A percentile compares a stretch with the other conserved stretches of the same genome.
These are phyloP conservation scores for Melozone crissalis DNA, from an alignment of 2,113 vertebrate species.

Conservation along the genomic window DNA sequence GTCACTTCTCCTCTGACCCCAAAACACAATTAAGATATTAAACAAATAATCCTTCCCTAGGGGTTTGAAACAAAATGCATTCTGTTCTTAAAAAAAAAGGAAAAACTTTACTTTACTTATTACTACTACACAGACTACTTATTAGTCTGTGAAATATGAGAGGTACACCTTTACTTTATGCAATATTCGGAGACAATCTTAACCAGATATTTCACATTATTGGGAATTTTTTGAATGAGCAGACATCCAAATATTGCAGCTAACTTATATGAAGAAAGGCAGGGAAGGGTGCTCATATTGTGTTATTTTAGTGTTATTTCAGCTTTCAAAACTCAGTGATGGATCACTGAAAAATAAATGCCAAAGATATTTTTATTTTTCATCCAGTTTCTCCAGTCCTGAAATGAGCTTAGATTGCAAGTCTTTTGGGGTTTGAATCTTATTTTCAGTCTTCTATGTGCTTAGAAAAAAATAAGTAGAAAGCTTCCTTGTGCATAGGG, in stretches of 20 bases:
- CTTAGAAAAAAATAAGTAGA: not conserved
- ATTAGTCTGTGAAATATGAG: not conserved
- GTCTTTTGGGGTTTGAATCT: not conserved
- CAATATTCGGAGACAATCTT: not conserved
- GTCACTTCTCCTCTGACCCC: not conserved
- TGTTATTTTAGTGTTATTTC: not conserved
- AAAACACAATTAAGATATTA: not conserved
- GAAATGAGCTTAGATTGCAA: not conserved
- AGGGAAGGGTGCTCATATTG: not conserved
- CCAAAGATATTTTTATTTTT: not conserved
- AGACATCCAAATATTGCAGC: not conserved
- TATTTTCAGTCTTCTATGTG: not conserved
- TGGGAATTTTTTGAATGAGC: not conserved
- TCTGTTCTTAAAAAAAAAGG: not conserved
- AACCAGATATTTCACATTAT: not conserved
- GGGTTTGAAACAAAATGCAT: not conserved
- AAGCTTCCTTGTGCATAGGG: not conserved
- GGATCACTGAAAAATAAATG: constrained; percentile 14
- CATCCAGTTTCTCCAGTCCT: not conserved
- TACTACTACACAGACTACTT: no score
- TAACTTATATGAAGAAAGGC: not conserved
- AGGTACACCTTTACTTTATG: not conserved
- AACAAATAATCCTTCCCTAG: not conserved
- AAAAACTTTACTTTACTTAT: not conserved
- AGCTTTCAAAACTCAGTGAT: not conserved